A percentile compares a stretch with the other conserved stretches of the same genome.
Evolutionary conservation across 2,113 vertebrate genomes (phyloP).

Genomic region (Aphyosemion australe): DNA sequence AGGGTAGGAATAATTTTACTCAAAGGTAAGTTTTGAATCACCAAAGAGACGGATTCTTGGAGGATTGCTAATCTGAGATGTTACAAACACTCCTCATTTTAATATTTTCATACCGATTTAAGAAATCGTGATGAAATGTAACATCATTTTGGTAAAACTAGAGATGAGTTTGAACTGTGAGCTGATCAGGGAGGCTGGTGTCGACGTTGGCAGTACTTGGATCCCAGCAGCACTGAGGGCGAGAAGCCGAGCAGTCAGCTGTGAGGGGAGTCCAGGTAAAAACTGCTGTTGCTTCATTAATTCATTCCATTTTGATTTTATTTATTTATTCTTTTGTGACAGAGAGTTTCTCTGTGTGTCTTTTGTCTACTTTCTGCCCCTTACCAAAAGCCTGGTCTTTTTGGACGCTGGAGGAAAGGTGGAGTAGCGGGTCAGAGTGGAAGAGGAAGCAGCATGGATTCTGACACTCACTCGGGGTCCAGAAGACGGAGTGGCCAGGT

Average conservation of each 20-base stretch:
- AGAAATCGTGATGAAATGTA: too few species aligned
- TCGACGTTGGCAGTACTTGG: conserved; percentile 53
- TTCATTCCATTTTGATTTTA: conserved; percentile 33
- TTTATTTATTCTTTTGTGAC: conserved; percentile 36
- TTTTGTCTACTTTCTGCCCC: conserved; percentile 39
- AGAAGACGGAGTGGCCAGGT: conserved; percentile 62
- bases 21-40: conserved; percentile 50
- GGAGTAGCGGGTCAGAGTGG: conserved; percentile 45
- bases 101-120: conserved; percentile 11
- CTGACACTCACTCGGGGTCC: conserved; percentile 54
- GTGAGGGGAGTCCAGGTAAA: conserved; percentile 56
- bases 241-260: conserved; percentile 60
- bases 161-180: conserved; percentile 6
- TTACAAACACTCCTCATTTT: conserved; percentile 14
- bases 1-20: conserved; percentile 47
- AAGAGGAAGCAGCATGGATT: conserved; percentile 55
- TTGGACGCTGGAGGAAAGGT: conserved; percentile 47
- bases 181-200: conserved; percentile 24
- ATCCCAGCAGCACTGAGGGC: conserved; percentile 45
- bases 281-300: conserved; percentile 59
- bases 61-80: conserved; percentile 50
- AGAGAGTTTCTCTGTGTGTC: conserved; percentile 48
- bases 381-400: conserved; percentile 39
- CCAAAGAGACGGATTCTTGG: conserved; percentile 29
- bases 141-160: conserved; percentile 13